Percentiles rank a stretch among this genome's conserved stretches.
phyloP scores from a whole-genome alignment of 1,140 invertebrate genomes.

The Lanistes nyassanus region DNA sequence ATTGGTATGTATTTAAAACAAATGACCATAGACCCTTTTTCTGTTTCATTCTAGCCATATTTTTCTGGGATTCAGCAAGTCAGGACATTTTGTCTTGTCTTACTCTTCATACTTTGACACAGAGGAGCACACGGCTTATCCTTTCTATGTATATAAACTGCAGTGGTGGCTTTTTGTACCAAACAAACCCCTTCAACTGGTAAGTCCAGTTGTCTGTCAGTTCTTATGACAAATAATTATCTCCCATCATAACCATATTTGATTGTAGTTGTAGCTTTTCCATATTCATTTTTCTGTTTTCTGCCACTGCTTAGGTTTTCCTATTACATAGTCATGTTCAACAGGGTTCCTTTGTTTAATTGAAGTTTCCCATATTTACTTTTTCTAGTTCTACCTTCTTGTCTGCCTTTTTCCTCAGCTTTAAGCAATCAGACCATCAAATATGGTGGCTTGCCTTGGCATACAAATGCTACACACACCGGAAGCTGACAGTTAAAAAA shows the following conservation, averaged over 20 bases:
- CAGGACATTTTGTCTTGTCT: constrained; percentile 90
- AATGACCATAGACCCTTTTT: too few species aligned
- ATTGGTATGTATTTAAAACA: neutral
- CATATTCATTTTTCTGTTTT: neutral
- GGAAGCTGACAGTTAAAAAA: too few species aligned
- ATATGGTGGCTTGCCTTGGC: too few species aligned
- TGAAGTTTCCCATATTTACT: too few species aligned
- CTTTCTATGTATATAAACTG: constrained; percentile 71
- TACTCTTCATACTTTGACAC: constrained; percentile 77
- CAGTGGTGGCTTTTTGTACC: constrained; percentile 80
- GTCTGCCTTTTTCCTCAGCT: too few species aligned
- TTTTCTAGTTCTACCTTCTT: too few species aligned
- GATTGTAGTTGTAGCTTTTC: neutral
- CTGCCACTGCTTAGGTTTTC: too few species aligned
- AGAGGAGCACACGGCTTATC: constrained; percentile 69
- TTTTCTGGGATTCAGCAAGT: constrained; percentile 92
- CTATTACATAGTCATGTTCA: too few species aligned
- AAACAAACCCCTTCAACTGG: constrained; percentile 72
- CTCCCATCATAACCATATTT: neutral
- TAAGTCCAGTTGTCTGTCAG: constrained; percentile 51
- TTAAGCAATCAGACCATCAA: too few species aligned
- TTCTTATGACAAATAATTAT: too few species aligned
- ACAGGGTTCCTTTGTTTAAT: too few species aligned
- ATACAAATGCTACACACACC: too few species aligned
- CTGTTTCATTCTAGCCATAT: constrained; percentile 74